These are phyloP conservation scores for Piprites chloris DNA, from an alignment of 2,113 vertebrate species.

Conservation along the genomic window DNA sequence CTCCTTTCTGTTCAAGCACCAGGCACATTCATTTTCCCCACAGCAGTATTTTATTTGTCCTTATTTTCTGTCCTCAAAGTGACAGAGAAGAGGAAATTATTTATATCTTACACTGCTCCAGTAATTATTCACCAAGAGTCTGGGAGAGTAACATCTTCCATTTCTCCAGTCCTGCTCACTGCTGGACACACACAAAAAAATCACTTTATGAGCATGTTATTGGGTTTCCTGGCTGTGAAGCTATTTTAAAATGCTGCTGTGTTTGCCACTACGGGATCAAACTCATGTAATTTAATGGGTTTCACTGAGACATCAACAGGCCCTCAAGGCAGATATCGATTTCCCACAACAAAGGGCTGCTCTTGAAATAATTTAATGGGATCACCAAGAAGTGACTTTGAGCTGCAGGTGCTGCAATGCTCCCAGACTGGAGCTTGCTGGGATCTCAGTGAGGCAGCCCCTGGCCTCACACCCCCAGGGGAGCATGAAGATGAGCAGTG, in stretches of 20 bases:
- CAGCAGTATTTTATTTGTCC: neutral
- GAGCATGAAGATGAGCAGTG: neutral
- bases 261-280: neutral
- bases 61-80: neutral
- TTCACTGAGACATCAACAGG: neutral
- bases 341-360: neutral
- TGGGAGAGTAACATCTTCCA: neutral
- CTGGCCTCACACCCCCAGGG: neutral
- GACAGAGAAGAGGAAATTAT: neutral
- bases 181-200: neutral
- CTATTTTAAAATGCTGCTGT: neutral
- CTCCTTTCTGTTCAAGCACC: neutral
- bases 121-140: neutral
- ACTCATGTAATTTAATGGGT: neutral
- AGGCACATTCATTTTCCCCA: neutral
- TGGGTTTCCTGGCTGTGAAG: neutral
- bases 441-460: neutral
- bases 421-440: fast-evolving
- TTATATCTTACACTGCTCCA: neutral
- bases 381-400: neutral
- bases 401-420: neutral
- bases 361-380: neutral
- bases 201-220: neutral
- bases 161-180: neutral
- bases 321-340: neutral